Evolutionary conservation across 2,113 vertebrate species (phyloP).

Genomic region (Lasiurus borealis): DNA sequence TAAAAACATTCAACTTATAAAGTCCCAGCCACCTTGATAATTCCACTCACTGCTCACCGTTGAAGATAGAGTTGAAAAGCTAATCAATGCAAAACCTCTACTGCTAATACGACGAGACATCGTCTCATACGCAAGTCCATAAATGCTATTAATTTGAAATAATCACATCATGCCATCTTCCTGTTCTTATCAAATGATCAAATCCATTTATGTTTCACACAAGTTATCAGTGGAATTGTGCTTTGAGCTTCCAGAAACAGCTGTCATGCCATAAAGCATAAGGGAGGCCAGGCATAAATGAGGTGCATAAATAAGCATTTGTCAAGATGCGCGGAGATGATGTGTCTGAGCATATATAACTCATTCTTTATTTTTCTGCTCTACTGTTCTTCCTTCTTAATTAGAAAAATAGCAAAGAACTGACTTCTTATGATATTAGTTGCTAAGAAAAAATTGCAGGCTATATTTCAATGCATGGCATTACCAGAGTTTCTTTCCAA

Average conservation of each 20-base stretch:
- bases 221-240: not conserved
- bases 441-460: slow-evolving; percentile 13
- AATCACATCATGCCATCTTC: not conserved
- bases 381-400: not conserved
- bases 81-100: not conserved
- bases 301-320: not conserved
- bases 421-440: not conserved
- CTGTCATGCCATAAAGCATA: not conserved
- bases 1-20: not conserved
- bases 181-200: slow-evolving; percentile 8
- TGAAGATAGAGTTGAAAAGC: slow-evolving; percentile 39
- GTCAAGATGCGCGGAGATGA: not conserved
- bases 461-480: not conserved
- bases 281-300: not conserved
- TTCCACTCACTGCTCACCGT: not conserved
- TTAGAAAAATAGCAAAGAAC: slow-evolving; percentile 4
- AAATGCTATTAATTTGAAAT: not conserved
- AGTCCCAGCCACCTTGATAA: slow-evolving; percentile 23
- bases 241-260: not conserved
- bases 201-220: not conserved
- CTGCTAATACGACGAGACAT: not conserved
- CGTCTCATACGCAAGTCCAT: not conserved
- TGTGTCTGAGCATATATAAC: not conserved
- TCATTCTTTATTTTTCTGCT: not conserved
- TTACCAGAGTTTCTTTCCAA: not conserved